Evolutionary conservation across 2,888 invertebrate genomes (phyloP).

Genomic region (Thelaira solivaga): DNA sequence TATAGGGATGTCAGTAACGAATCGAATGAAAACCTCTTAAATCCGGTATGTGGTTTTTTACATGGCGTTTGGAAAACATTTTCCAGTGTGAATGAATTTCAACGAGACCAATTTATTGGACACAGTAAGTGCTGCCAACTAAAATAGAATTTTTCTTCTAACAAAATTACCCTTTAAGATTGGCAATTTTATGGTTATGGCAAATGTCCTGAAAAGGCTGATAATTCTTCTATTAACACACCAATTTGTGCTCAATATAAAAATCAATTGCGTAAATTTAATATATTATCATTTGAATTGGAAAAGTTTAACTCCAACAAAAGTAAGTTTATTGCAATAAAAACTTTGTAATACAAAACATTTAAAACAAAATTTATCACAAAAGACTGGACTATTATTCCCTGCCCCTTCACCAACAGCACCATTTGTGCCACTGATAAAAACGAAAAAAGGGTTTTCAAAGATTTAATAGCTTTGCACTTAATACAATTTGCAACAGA

Average conservation of each 20-base stretch:
- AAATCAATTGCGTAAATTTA: constrained; percentile 19
- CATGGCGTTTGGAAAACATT: constrained; percentile 32
- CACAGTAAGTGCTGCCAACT: constrained; percentile 5
- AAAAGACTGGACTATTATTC: not conserved
- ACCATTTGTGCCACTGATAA: not conserved
- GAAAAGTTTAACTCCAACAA: not conserved
- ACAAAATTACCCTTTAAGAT: not conserved
- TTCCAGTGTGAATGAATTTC: not conserved
- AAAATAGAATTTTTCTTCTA: not conserved
- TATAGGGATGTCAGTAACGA: too few species aligned
- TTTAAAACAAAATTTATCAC: not conserved
- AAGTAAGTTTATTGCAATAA: constrained; percentile 6
- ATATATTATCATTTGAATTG: not conserved
- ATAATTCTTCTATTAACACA: not conserved
- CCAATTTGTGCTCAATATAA: constrained; percentile 32
- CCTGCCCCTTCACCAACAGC: not conserved
- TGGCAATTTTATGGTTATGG: constrained; percentile 45
- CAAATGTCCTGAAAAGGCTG: not conserved
- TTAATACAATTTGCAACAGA: constrained; percentile 2
- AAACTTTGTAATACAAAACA: not conserved
- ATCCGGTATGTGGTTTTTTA: constrained; percentile 34
- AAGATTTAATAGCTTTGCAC: not conserved
- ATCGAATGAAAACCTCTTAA: too few species aligned
- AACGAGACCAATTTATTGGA: not conserved
- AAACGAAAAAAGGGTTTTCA: not conserved